Conservation (phyloP, 2,888 invertebrate species). For the Sphaerophoria rueppellii region DNA sequence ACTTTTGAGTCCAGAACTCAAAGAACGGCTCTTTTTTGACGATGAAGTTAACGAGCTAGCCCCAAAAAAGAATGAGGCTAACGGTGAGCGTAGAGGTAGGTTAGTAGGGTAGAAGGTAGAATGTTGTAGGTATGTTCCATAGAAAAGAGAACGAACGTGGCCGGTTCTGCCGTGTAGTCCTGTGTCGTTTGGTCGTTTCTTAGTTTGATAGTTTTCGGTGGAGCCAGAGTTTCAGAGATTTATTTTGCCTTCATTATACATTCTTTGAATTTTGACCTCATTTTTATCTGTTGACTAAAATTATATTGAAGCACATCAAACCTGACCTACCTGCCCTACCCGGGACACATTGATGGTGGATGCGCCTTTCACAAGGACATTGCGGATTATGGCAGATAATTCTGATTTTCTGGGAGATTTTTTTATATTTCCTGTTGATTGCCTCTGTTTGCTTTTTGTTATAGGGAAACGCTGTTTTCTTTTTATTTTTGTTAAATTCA, state of each 20-base stretch:
- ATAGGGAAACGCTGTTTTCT: conserved; percentile 24
- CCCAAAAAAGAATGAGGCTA: not conserved
- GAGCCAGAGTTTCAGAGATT: conserved; percentile 23
- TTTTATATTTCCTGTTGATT: conserved; percentile 31
- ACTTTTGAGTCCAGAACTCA: not conserved
- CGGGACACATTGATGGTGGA: not conserved
- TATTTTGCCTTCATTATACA: conserved; percentile 40
- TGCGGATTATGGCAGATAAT: conserved; percentile 43
- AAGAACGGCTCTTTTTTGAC: conserved; percentile 1
- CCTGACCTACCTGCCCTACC: not conserved
- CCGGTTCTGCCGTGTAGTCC: not conserved
- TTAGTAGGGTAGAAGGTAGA: no score
- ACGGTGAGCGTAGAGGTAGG: no score
- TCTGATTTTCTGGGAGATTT: conserved; percentile 38
- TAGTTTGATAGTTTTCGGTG: conserved; percentile 1
- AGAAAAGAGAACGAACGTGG: not conserved
- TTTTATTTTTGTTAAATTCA: not conserved
- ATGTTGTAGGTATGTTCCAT: not conserved
- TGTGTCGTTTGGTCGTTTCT: not conserved
- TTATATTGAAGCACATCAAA: conserved; percentile 42
- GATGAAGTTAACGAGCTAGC: conserved; percentile 15
- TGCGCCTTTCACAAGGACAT: conserved; percentile 18
- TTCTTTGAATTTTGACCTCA: conserved; percentile 52
- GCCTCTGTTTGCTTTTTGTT: conserved; percentile 53
- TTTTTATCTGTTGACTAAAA: conserved; percentile 47